These are phyloP conservation scores for Aphis gossypii DNA, from an alignment of 1,140 invertebrate species.

Conservation along the genomic window DNA sequence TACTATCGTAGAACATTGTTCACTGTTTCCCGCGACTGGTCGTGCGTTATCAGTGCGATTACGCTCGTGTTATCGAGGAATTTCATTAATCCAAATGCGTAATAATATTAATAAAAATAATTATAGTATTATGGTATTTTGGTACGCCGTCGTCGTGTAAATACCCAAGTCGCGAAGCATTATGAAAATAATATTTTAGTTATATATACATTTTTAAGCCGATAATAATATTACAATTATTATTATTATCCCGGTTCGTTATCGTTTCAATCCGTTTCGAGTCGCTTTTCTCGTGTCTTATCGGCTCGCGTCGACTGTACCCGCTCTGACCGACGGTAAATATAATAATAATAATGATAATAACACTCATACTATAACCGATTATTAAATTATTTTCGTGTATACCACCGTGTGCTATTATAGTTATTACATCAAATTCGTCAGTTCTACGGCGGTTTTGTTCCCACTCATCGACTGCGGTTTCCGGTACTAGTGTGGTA, in stretches of 20 bases:
- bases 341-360: not conserved
- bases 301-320: not conserved
- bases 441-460: not conserved
- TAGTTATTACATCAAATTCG: not conserved
- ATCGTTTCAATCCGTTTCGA: not conserved
- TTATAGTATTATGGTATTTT: not conserved
- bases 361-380: too few relatives aligned
- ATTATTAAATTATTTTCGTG: not conserved
- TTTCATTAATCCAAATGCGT: too few relatives aligned
- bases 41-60: too few relatives aligned
- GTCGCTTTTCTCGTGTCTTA: not conserved
- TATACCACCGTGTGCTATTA: not conserved
- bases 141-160: not conserved
- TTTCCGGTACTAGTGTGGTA: not conserved
- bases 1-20: too few relatives aligned
- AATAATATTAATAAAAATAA: too few relatives aligned
- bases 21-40: too few relatives aligned
- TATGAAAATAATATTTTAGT: not conserved
- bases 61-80: too few relatives aligned
- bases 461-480: not conserved
- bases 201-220: too few relatives aligned
- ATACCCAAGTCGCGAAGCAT: not conserved
- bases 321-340: not conserved
- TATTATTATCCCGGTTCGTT: not conserved
- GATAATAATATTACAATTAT: not conserved